Conservation (phyloP, 2,797 vertebrate species). For the Intellagama lesueurii region DNA sequence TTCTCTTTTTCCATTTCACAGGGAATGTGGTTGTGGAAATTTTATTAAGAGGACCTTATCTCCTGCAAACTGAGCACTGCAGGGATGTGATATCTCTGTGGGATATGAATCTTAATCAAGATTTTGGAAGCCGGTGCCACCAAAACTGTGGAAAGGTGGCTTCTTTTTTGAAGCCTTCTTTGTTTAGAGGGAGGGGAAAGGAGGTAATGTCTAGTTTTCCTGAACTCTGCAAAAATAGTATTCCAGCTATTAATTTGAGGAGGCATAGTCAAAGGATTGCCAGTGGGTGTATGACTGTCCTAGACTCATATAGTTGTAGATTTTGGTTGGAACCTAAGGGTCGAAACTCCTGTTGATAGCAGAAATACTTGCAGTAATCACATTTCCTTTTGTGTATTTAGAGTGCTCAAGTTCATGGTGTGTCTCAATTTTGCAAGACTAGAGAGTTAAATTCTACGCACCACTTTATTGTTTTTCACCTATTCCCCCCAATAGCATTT, state of each 20-base stretch:
- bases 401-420: too few species aligned
- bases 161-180: neutral
- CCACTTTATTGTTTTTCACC: neutral
- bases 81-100: neutral
- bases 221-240: neutral
- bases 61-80: neutral
- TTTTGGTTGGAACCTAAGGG: too few species aligned
- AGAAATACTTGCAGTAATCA: neutral
- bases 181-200: neutral
- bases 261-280: neutral
- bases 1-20: too few species aligned
- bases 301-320: too few species aligned
- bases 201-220: neutral
- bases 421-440: neutral
- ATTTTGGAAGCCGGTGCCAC: too few species aligned
- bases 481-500: too few species aligned
- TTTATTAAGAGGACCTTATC: neutral
- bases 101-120: too few species aligned
- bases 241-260: neutral
- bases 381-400: neutral
- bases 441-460: neutral
- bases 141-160: neutral
- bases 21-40: neutral
- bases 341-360: too few species aligned
- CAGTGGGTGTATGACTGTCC: neutral